phyloP scores from a whole-genome alignment of 2,113 vertebrate species.

The Ibidorhyncha struthersii region DNA sequence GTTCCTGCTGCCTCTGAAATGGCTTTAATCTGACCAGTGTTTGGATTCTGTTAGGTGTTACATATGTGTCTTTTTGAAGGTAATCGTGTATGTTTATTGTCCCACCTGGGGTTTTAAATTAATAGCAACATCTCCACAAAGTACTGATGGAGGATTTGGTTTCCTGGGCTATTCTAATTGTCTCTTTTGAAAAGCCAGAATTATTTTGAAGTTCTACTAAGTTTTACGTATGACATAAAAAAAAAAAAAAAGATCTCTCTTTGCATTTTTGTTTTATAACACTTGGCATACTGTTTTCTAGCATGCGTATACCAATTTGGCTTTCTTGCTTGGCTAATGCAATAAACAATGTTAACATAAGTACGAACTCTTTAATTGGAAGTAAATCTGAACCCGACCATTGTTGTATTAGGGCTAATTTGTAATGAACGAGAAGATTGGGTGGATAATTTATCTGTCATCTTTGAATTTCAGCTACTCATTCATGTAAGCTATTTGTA shows the following conservation, averaged over 20 bases:
- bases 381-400: not conserved
- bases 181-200: not conserved
- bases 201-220: not conserved
- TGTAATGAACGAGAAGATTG: not conserved
- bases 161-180: not conserved
- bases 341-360: not conserved
- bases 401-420: not conserved
- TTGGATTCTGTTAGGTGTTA: not conserved
- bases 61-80: not conserved
- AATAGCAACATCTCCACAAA: not conserved
- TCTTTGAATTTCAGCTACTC: not conserved
- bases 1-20: not conserved
- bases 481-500: not conserved
- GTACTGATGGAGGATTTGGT: not conserved
- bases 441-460: not conserved
- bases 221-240: not conserved
- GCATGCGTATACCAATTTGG: not conserved
- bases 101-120: fast-evolving
- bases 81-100: not conserved
- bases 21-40: not conserved
- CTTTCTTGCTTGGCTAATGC: not conserved
- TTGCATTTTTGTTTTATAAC: not conserved
- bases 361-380: not conserved
- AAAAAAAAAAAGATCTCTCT: not conserved
- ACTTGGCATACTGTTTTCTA: not conserved